Evolutionary conservation across 2,888 invertebrate genomes (phyloP).

Genomic region (Venustoraphidia nigricollis): DNA sequence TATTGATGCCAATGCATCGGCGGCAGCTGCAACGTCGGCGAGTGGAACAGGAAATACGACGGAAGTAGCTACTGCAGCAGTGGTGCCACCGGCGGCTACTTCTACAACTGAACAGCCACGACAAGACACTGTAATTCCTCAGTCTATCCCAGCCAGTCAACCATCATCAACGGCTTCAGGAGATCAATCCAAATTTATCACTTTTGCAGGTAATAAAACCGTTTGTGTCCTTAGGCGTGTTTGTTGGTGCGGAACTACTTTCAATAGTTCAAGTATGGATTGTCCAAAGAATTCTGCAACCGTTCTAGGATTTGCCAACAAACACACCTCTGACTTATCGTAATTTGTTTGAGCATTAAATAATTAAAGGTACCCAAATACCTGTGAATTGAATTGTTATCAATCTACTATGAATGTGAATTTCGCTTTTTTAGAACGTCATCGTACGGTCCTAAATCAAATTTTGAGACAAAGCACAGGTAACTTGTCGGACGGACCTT

Average conservation of each 20-base stretch:
- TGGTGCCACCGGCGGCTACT: constrained; percentile 9
- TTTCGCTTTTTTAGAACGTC: constrained; percentile 43
- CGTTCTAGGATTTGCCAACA: no score
- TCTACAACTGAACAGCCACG: constrained; percentile 13
- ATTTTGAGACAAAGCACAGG: constrained; percentile 67
- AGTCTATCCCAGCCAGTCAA: constrained; percentile 9
- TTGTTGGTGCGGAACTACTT: no score
- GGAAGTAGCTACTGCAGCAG: constrained; percentile 3
- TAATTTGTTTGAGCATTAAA: no score
- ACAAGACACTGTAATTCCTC: constrained; percentile 6
- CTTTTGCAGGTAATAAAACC: constrained; percentile 47
- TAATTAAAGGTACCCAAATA: no score
- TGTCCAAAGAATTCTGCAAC: neutral
- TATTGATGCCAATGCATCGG: neutral
- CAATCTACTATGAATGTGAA: constrained; percentile 1
- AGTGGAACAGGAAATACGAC: constrained; percentile 1
- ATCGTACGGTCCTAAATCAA: constrained; percentile 77
- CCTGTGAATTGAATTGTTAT: constrained; percentile 1
- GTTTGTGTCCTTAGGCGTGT: neutral
- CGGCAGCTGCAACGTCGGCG: constrained; percentile 4
- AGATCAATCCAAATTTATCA: constrained; percentile 60
- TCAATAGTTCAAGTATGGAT: neutral
- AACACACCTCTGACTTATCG: no score
- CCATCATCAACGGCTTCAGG: constrained; percentile 26
- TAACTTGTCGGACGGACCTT: constrained; percentile 72